Base-by-base conservation (phyloP, 2,797 vertebrate genomes). In the Sebastes taczanowskii region DNA sequence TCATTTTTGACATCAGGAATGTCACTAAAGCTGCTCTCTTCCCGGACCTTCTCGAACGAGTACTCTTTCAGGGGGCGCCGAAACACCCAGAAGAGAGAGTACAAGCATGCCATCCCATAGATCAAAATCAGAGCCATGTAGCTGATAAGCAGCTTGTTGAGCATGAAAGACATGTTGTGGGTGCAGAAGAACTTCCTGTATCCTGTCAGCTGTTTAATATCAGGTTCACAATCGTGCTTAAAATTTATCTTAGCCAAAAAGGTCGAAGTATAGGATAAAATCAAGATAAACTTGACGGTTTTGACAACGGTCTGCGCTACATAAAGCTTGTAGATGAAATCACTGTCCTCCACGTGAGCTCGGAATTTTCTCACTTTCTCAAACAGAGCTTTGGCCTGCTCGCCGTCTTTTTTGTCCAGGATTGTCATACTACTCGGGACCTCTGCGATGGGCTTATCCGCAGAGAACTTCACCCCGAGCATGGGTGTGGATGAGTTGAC, bases 1-100 rank as follows among this genome's bases (percentile, higher is more conserved):
- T 99, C 99, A 0, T 99, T 99, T 90, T 99, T 99, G 71, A 99
- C 98, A 67, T 99, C 99, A 0, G 99, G 99, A 93, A 99, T 99
- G 92, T 99, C 98, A 18, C 98, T 99, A 79, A 99, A 99, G 92
- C 97, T 99, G 86, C 98, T 99, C 93, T 99, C 98, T 76, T 99
- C 98, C 67, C 99, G 90, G 77, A 99, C 98, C 81, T 99, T 99
- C 86, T 99, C 98, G 55, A 99, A 99, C 0, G 99, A 99, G 65
- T 99, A 99, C 89, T 99, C 98, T 88, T 99, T 99, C 23, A 99
- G 91, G 9, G 99, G 97, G 74, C 98, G 96, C 42, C 98, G 95
- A 85, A 99, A 99, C 23, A 99, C 94, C 99, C 99, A 99, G 91
- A 98, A 99, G 35, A 99, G 97, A 0, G 99, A 98, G 88, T 99